Base-by-base conservation (phyloP, 2,888 invertebrate species). In the Apamea crenata region DNA sequence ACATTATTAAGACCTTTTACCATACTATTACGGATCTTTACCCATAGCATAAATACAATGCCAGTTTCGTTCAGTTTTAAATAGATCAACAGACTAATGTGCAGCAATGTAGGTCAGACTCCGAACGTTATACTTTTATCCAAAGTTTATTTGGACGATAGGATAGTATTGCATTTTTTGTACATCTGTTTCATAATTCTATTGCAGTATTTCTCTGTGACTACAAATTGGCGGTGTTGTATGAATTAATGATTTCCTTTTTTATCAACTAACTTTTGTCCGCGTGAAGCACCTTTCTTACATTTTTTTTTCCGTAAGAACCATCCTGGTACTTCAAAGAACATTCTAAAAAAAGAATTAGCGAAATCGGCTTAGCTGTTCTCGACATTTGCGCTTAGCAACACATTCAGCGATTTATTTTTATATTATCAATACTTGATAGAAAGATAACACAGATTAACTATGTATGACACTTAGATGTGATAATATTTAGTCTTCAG, bases 81-180 rank as follows among this genome's bases (percentile, higher is more conserved):
- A 81, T 85, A 83, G 78, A 80, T 73, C 67, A 77, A 61, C 75
- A 65, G 63, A 74, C 76, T 65, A 76, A 78, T 77, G 68, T 75
- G 71, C 65, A 75, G 70, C 68, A 82, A 88, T 88, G 66, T 88
- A 80, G 89, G 88, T 88, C 86, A 81, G 56, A 61, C 70, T 75
- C 59, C 8, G 53, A 83, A 74, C 72, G 77, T 75, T 77, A 87
- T 77, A 80, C 75, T 76, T 87, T 78, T 76, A 85, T 74, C n/a
- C 70, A 70, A 50, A 77, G 74, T 84, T 89, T 82, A 82, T 85
- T 86, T 87, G 25, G 73, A 69, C 59, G 66, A 29, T 66, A 44
- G 74, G 63, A 77, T 72, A 68, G 16, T 70, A 63, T 40, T 74
- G 56, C 61, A 77, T 68, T 53, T 87, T 76, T 61, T 53, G 32